Percentiles rank a stretch among this genome's conserved stretches.
phyloP scores from a whole-genome alignment of 2,797 vertebrate species.

The Sciurus carolinensis region DNA sequence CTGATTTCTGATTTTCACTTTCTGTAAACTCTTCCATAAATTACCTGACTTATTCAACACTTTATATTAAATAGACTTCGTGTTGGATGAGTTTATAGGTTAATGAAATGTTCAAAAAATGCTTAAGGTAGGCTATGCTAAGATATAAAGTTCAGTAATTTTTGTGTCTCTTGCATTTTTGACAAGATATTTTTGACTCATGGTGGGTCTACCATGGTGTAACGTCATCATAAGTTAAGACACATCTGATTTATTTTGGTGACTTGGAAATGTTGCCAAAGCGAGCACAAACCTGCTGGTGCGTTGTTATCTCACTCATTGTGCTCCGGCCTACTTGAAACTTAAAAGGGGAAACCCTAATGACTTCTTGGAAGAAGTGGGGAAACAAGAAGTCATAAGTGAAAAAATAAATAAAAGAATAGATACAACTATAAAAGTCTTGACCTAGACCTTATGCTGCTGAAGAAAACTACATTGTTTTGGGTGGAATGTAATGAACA shows the following conservation, averaged over 20 bases:
- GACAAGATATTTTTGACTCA: background rate
- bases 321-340: constrained; percentile 47
- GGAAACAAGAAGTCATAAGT: background rate
- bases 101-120: background rate
- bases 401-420: background rate
- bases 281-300: background rate
- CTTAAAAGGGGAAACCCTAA: background rate
- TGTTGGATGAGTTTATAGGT: background rate
- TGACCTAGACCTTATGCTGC: background rate
- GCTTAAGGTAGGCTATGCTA: background rate
- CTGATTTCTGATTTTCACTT: background rate
- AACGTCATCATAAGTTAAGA: background rate
- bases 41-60: background rate
- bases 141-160: background rate
- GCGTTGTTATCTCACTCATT: background rate
- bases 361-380: background rate
- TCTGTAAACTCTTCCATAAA: too few relatives aligned
- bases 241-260: background rate
- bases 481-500: background rate
- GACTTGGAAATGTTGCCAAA: background rate
- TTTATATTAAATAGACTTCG: background rate
- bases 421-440: background rate
- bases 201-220: too few relatives aligned
- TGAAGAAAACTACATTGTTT: background rate
- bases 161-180: background rate